Base-by-base conservation (phyloP, 2,888 invertebrate species). In the Hesperia comma region DNA sequence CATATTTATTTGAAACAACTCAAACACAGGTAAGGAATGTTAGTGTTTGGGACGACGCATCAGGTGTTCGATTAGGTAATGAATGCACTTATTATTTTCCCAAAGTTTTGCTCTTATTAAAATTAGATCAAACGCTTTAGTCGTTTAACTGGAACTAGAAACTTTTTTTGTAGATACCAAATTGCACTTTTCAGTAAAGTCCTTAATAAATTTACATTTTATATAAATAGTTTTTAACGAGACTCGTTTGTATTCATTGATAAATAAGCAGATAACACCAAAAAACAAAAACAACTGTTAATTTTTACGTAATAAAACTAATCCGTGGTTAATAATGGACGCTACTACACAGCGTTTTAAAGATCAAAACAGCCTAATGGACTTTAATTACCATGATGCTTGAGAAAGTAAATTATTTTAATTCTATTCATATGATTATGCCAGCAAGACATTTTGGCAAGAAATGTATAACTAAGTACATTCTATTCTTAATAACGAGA, bases 371-470 rank as follows among this genome's bases (percentile, higher is more conserved):
- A 51, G 51, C 51, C 51, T 51, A 51, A 51, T 26, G 14, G 17
- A 21, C 51, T 26, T 51, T 51, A 51, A 51, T 51, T 51, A 21
- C 14, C 21, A 21, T 51, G 26, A 51, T 14, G 51, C 51, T 51
- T 51, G 51, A 51, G 51, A 51, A 51, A 51, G 51, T 51, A 26
- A 51, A 51, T 51, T 51, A 51, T 51, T 51, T 51, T 51, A 51
- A 51, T 51, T 51, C 51, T 51, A 51, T 51, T 51, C 51, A 51
- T 51, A 51, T 26, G 21, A 51, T 51, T 51, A 51, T 51, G 51
- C 51, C 51, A 51, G 21, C 49, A 49, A 17, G 51, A 51, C 14
- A 51, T 51, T 51, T 51, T 51, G 10, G 51, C 51, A 26, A 51
- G 21, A 51, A 51, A 51, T 51, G 21, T 51, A 21, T 51, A n/a